A percentile compares a stretch with the other conserved stretches of the same genome.
Evolutionary conservation across 1,140 invertebrate species (phyloP).

Genomic region (Hyphantria cunea): DNA sequence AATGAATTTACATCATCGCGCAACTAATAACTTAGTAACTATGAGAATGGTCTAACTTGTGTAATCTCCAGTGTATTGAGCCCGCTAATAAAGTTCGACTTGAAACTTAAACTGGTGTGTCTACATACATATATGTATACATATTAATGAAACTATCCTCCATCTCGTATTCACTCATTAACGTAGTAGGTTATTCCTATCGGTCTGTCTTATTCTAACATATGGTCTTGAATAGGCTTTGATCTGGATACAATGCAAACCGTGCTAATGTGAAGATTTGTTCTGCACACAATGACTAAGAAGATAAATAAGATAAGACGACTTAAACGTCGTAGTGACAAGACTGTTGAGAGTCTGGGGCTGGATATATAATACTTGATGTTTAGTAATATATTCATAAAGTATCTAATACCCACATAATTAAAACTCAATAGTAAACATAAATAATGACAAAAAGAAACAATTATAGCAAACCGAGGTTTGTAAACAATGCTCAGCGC

Average conservation of each 20-base stretch:
- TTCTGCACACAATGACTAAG: neutral
- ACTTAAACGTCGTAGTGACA: neutral
- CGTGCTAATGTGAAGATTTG: neutral
- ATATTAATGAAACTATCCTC: neutral
- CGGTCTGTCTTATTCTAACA: neutral
- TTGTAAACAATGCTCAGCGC: too few species aligned
- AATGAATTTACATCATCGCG: slow-evolving; percentile 15
- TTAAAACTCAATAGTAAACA: neutral
- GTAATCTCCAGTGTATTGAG: slow-evolving; percentile 42
- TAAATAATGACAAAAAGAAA: too few species aligned
- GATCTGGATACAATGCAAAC: slow-evolving; percentile 1
- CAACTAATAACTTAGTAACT: slow-evolving; percentile 41
- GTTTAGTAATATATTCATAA: neutral
- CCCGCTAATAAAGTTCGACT: slow-evolving; percentile 18
- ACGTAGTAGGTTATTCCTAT: neutral
- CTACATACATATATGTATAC: slow-evolving; percentile 2
- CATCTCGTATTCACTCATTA: neutral
- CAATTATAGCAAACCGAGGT: too few species aligned
- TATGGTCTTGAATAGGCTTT: neutral
- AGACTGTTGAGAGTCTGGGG: neutral
- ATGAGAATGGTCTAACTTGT: slow-evolving; percentile 52
- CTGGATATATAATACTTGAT: neutral
- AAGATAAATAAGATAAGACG: slow-evolving; percentile 5
- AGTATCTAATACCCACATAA: neutral
- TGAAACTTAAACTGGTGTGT: slow-evolving; percentile 12